Evolutionary conservation across 2,797 vertebrate species (phyloP).

Genomic region (Borostomias antarcticus): DNA sequence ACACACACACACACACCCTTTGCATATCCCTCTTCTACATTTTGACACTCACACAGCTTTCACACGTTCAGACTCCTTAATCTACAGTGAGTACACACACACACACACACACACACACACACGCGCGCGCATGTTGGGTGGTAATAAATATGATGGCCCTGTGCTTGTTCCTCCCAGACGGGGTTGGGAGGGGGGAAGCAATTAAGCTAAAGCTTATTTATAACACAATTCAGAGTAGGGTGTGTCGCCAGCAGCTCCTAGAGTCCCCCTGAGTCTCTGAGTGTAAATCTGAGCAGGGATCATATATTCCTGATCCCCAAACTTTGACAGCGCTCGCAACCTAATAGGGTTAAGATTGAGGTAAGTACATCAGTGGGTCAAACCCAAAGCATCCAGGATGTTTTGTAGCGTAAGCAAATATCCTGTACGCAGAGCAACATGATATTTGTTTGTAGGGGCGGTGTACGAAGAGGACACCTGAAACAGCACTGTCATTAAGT

Average conservation of each 20-base stretch:
- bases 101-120: constrained; percentile 13
- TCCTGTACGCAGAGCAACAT: neutral
- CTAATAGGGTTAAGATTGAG: constrained; percentile 40
- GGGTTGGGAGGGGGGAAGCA: constrained; percentile 46
- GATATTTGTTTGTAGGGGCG: neutral
- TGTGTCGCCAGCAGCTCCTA: constrained; percentile 38
- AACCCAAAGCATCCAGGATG: neutral
- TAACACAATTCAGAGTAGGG: constrained; percentile 53
- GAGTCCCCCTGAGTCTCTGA: constrained; percentile 24
- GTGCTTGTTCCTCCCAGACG: constrained; percentile 53
- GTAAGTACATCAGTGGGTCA: constrained; percentile 32
- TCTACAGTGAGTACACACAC: neutral
- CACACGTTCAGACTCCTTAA: neutral
- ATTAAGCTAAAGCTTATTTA: constrained; percentile 72
- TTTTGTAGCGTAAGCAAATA: neutral
- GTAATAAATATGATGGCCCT: constrained; percentile 64
- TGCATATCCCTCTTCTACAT: constrained; percentile 11
- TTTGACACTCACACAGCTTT: neutral
- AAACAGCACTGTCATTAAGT: no score
- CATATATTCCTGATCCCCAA: constrained; percentile 43
- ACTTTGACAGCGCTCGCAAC: constrained; percentile 42
- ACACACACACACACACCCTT: constrained; percentile 16
- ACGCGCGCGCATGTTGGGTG: constrained; percentile 40
- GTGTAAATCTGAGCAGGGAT: constrained; percentile 54
- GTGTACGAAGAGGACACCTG: no score